These are phyloP conservation scores for Coleophora deauratella DNA, from an alignment of 2,888 invertebrate species.

Conservation along the genomic window DNA sequence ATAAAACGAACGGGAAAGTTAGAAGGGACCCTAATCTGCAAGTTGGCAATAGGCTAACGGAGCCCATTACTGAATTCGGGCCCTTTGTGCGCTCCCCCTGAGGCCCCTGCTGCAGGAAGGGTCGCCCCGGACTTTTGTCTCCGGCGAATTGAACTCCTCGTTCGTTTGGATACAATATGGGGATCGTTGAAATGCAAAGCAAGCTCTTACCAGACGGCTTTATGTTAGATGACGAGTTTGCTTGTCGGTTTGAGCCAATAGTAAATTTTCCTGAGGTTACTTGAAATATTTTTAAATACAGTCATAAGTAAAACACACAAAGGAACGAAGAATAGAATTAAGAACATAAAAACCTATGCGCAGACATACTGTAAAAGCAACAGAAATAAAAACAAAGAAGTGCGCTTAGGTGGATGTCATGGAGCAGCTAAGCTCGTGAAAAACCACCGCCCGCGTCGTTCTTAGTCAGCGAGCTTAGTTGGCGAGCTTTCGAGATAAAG, in stretches of 20 bases:
- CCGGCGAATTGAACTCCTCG: conserved; percentile 28
- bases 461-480: conserved; percentile 25
- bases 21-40: conserved; percentile 44
- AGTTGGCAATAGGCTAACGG: conserved; percentile 46
- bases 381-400: conserved; percentile 13
- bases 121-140: conserved; percentile 52
- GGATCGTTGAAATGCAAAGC: too few species aligned
- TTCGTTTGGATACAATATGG: conserved; percentile 18
- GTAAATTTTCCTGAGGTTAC: too few species aligned
- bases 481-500: conserved; percentile 47
- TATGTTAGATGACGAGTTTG: conserved; percentile 10
- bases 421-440: conserved; percentile 37
- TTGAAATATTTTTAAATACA: too few species aligned
- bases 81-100: conserved; percentile 57
- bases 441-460: conserved; percentile 34
- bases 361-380: too few species aligned
- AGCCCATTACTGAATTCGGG: conserved; percentile 48
- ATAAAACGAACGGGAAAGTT: conserved; percentile 23
- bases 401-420: conserved; percentile 22
- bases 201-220: too few species aligned
- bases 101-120: conserved; percentile 39
- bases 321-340: too few species aligned
- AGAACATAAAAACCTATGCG: too few species aligned
- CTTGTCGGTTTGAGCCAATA: too few species aligned
- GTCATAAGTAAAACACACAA: too few species aligned